These are phyloP conservation scores for Solenopsis fugax DNA, from an alignment of 1,140 invertebrate genomes.

Conservation along the genomic window DNA sequence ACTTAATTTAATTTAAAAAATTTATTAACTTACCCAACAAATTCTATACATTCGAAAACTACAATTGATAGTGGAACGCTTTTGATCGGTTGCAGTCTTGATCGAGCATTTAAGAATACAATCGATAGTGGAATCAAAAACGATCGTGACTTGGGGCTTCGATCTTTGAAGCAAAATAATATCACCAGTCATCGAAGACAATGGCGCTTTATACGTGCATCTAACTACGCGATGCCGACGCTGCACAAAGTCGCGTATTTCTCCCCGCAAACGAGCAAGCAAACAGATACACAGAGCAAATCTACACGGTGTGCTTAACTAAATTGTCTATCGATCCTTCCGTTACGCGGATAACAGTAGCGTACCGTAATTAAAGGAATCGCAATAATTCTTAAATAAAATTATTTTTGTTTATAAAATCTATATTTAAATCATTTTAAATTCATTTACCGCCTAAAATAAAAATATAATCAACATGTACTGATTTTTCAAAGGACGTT, in stretches of 20 bases:
- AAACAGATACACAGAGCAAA: slow-evolving; percentile 49
- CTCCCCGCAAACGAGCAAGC: slow-evolving; percentile 34
- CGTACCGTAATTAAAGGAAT: not conserved
- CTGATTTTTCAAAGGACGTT: not conserved
- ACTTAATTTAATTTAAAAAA: too few relatives aligned
- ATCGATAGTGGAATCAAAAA: slow-evolving; percentile 56
- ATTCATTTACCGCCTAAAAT: not conserved
- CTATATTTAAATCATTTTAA: not conserved
- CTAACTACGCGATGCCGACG: slow-evolving; percentile 36
- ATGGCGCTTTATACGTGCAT: slow-evolving; percentile 49
- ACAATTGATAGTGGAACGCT: slow-evolving; percentile 13
- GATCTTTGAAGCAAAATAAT: slow-evolving; percentile 56
- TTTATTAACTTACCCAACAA: too few relatives aligned
- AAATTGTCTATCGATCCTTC: not conserved
- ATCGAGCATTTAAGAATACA: slow-evolving; percentile 24
- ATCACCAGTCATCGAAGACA: slow-evolving; percentile 66
- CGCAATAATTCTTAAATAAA: not conserved
- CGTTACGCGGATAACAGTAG: not conserved
- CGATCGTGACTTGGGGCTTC: slow-evolving; percentile 45
- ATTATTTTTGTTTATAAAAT: not conserved
- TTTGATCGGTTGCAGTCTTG: slow-evolving; percentile 24
- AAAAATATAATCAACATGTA: not conserved
- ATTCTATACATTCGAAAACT: slow-evolving; percentile 21
- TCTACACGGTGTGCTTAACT: slow-evolving; percentile 37
- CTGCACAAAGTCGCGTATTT: slow-evolving; percentile 65